These are phyloP conservation scores for Hesperophylax magnus DNA, from an alignment of 1,140 invertebrate genomes.

Conservation along the genomic window DNA sequence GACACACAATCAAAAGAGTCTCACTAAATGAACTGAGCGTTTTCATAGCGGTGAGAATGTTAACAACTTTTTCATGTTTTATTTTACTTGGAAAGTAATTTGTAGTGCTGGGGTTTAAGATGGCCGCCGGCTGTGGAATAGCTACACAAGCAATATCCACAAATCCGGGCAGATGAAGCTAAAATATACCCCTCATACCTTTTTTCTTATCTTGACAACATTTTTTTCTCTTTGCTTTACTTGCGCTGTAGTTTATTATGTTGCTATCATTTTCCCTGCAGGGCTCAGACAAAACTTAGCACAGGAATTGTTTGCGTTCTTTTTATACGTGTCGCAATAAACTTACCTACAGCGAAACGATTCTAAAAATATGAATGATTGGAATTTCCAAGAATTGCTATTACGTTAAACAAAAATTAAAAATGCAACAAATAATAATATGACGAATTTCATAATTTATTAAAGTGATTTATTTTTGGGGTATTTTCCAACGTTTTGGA, in stretches of 20 bases:
- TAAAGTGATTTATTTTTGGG: no score
- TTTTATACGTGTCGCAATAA: no score
- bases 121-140: slow-evolving; percentile 36
- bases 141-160: slow-evolving; percentile 45
- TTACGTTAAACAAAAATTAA: neutral
- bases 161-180: slow-evolving; percentile 42
- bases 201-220: slow-evolving; percentile 38
- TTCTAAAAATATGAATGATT: neutral
- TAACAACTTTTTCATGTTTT: neutral
- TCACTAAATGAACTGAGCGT: neutral
- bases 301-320: neutral
- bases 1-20: neutral
- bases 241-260: slow-evolving; percentile 36
- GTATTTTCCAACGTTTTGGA: no score
- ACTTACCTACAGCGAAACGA: no score
- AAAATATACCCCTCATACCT: slow-evolving; percentile 43
- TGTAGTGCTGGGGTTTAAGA: slow-evolving; percentile 7
- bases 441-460: no score
- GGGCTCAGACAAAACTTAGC: neutral
- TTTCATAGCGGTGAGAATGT: neutral
- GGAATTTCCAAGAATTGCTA: neutral
- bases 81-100: neutral
- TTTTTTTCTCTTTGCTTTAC: slow-evolving; percentile 31
- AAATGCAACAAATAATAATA: no score
- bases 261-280: slow-evolving; percentile 10